Evolutionary conservation across 2,113 vertebrate species (phyloP), one percentile per base, ranked within the genome.

Genomic region (Nothocercus nigrocapillus): DNA sequence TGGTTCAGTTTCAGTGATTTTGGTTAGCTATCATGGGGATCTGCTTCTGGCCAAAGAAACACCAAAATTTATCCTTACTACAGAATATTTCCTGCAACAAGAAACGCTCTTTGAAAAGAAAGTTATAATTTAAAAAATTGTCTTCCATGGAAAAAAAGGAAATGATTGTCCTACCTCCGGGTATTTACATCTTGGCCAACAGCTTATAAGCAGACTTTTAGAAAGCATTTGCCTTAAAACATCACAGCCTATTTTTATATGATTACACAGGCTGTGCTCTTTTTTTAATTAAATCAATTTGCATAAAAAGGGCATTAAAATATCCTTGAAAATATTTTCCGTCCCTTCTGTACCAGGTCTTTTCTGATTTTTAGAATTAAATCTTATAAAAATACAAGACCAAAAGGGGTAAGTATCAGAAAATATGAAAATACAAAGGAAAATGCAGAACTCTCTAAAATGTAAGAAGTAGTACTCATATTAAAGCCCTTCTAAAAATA

Each of bases 401-500:
- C 6, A 53, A 53, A 77, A 66, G 4, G 25, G 1, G n/a, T 64
- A 84, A 82, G 45, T 49, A 40, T 7, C 27, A 12, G 18, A 28
- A 82, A 81, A 72, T 34, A 14, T 1, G 28, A 79, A 61, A 4
- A 51, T 19, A 11, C 4, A 49, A 67, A 78, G 18, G 8, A 74
- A 85, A 88, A 76, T 25, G 45, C 62, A 88, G 62, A 87, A 49
- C 30, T 70, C 30, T 62, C 15, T 19, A 59, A 79, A 82, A 45
- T 34, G 68, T n/a, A 4, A 68, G 12, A 30, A 78, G 3, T 13
- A 82, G 74, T 81, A 72, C 22, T 87, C 28, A 87, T 30, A 47
- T 44, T 68, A 84, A 89, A 84, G 70, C 11, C n/a, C 42, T 79
- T 42, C 82, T 79, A 85, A 94, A 95, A 93, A 91, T 89, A 93